A percentile compares a stretch with the other conserved stretches of the same genome.
Conservation (phyloP, 2,113 vertebrate genomes). For the Trichomycterus rosablanca region DNA sequence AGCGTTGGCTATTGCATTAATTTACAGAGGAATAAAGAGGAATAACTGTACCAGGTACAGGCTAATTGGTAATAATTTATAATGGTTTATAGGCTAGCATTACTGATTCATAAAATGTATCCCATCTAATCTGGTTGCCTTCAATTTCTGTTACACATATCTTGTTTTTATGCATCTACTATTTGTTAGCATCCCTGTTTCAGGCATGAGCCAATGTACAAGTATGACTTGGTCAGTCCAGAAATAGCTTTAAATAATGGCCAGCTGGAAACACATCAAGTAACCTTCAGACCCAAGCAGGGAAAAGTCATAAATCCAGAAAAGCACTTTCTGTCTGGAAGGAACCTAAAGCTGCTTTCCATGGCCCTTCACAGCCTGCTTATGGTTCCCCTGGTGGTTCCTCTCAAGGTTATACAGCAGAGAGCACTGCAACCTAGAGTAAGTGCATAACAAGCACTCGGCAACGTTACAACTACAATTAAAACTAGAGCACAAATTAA, state of each 20-base stretch:
- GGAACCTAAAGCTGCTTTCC: constrained; percentile 11
- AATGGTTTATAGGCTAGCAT: no score
- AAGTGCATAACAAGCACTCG: not conserved
- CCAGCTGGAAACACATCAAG: not conserved
- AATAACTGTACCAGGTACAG: no score
- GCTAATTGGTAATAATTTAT: no score
- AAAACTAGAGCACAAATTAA: not conserved
- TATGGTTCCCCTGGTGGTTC: constrained; percentile 29
- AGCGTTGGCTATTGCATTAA: no score
- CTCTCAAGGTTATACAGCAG: constrained; percentile 34
- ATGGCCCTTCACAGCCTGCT: not conserved
- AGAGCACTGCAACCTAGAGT: not conserved
- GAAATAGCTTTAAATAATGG: constrained; percentile 3
- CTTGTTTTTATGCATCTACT: no score
- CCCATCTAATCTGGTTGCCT: no score
- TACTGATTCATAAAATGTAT: no score
- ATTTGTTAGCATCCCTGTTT: no score
- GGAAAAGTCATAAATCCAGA: constrained; percentile 5
- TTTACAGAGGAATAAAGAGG: no score
- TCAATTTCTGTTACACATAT: no score
- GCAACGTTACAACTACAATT: not conserved
- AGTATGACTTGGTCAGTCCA: not conserved
- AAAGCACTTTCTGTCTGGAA: not conserved
- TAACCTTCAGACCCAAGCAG: not conserved
- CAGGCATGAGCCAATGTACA: no score